Conservation (phyloP, 2,113 vertebrate genomes). For the Rhinogobius similis region DNA sequence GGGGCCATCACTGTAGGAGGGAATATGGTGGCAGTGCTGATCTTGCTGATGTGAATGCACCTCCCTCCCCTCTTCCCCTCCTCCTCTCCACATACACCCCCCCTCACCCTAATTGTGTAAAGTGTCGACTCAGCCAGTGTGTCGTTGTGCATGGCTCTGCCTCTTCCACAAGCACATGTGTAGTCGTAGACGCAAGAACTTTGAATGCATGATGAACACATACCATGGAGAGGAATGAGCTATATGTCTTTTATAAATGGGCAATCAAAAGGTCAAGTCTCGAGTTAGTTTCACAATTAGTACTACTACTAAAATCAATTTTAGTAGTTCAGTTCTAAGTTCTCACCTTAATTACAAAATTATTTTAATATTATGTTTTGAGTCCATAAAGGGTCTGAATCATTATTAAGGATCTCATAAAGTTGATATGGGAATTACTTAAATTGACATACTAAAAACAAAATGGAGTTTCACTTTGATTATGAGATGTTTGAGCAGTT, state of each 20-base stretch:
- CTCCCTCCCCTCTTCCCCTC: background rate
- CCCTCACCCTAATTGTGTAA: constrained; percentile 66
- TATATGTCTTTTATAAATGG: background rate
- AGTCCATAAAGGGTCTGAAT: no score
- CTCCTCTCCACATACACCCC: background rate
- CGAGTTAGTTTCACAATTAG: no score
- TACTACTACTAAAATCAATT: background rate
- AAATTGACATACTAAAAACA: background rate
- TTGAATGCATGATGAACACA: background rate
- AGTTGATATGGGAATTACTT: background rate
- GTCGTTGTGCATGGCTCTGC: constrained; percentile 39
- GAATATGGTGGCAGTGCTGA: constrained; percentile 69
- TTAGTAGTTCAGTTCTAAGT: background rate
- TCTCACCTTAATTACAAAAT: no score
- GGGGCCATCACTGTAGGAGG: constrained; percentile 52
- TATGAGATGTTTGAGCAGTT: no score
- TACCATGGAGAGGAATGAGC: background rate
- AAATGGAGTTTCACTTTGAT: no score
- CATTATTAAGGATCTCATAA: background rate
- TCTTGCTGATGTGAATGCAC: constrained; percentile 69
- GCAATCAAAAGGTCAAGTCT: background rate
- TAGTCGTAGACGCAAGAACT: background rate
- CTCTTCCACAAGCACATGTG: constrained; percentile 27
- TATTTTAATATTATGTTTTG: no score
- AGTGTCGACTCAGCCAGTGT: constrained; percentile 75